Percentiles rank a stretch among this genome's conserved stretches.
Evolutionary conservation across 2,113 vertebrate species (phyloP).

Genomic region (Oreochromis spilurus): DNA sequence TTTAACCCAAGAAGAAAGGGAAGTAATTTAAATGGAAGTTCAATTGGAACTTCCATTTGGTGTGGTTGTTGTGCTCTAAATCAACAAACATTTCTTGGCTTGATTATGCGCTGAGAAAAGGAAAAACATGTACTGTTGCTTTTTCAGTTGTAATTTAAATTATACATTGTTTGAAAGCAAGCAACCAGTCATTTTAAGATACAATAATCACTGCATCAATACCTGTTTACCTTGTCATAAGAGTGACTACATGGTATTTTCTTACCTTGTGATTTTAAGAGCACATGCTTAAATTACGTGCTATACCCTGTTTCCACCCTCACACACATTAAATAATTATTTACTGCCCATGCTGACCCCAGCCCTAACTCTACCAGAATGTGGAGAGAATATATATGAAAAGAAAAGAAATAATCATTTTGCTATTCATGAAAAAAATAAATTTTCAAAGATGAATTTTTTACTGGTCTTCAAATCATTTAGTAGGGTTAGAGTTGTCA

Average conservation of each 20-base stretch:
- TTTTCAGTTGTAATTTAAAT: background rate
- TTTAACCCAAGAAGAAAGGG: background rate
- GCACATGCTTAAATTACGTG: background rate
- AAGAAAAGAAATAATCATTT: background rate
- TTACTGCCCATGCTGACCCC: background rate
- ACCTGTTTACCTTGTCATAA: background rate
- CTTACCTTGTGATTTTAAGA: background rate
- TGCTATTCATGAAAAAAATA: background rate
- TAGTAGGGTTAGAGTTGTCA: background rate
- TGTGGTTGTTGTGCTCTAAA: background rate
- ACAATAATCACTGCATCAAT: background rate
- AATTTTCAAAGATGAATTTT: background rate
- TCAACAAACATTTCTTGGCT: background rate
- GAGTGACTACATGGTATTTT: background rate
- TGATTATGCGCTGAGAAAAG: background rate
- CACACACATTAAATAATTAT: background rate
- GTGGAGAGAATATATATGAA: background rate
- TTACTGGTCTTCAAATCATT: background rate
- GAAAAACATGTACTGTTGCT: background rate
- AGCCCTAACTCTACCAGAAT: background rate
- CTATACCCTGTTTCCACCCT: background rate
- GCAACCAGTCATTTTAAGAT: background rate
- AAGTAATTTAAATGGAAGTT: background rate
- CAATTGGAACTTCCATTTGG: background rate
- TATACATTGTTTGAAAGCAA: background rate